phyloP scores from a whole-genome alignment of 2,113 vertebrate species.

The Mus musculus region GRCm39 chr2:52902501-52903000 shows the following conservation, averaged over 20 bases:
- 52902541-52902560: neutral
- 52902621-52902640: neutral
- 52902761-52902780: neutral
- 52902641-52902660: neutral
- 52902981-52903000: neutral
- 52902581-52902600: neutral
- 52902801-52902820: neutral
- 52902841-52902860: neutral
- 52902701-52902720: neutral
- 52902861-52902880: neutral
- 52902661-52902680: neutral
- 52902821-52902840: neutral
- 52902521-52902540: neutral
- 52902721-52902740: neutral
- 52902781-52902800: neutral
- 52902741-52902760: neutral
- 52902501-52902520: neutral
- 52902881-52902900: neutral
- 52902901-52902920: constrained; percentile 3
- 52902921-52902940: neutral
- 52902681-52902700: constrained; percentile 21
- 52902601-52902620: too few relatives aligned
- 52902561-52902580: neutral
- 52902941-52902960: constrained; percentile 14
- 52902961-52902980: neutral